phyloP scores from a whole-genome alignment of 2,113 vertebrate species.

The Ageneiosus marmoratus region DNA sequence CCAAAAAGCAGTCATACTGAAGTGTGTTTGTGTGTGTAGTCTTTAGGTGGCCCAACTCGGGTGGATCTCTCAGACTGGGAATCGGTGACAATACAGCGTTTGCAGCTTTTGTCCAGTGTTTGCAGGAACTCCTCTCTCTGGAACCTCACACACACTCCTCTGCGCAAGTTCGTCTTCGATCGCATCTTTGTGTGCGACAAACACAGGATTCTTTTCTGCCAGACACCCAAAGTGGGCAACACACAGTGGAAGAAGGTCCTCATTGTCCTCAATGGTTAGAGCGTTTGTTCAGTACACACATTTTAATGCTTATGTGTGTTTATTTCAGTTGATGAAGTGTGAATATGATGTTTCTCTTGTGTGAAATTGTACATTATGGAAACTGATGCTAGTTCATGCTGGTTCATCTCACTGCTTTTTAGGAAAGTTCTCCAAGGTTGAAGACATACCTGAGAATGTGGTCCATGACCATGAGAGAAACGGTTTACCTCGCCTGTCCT shows the following conservation, averaged over 20 bases:
- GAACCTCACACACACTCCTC: conserved; percentile 84
- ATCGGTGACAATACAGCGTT: conserved; percentile 74
- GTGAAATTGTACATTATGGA: not conserved
- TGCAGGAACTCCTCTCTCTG: conserved; percentile 81
- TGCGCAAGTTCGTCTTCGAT: conserved; percentile 94
- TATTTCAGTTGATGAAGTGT: not conserved
- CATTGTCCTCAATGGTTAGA: conserved; percentile 91
- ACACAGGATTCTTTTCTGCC: conserved; percentile 96
- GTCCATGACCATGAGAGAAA: conserved; percentile 97
- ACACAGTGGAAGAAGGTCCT: conserved; percentile 99
- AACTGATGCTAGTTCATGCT: not conserved
- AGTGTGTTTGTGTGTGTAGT: conserved; percentile 66
- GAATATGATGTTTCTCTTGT: not conserved
- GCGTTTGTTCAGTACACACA: not conserved
- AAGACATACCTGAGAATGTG: conserved; percentile 90
- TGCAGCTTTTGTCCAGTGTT: conserved; percentile 78
- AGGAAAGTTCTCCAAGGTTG: conserved; percentile 89
- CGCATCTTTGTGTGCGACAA: conserved; percentile 98
- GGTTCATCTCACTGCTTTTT: not conserved
- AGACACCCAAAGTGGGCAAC: conserved; percentile 98
- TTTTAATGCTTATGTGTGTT: not conserved
- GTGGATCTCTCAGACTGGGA: conserved; percentile 69
- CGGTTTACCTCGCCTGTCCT: conserved; percentile 90
- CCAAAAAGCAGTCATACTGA: too few relatives aligned
- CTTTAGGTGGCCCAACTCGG: conserved; percentile 63